Conservation (phyloP, 2,113 vertebrate species). For the Chlorodrepanis virens region DNA sequence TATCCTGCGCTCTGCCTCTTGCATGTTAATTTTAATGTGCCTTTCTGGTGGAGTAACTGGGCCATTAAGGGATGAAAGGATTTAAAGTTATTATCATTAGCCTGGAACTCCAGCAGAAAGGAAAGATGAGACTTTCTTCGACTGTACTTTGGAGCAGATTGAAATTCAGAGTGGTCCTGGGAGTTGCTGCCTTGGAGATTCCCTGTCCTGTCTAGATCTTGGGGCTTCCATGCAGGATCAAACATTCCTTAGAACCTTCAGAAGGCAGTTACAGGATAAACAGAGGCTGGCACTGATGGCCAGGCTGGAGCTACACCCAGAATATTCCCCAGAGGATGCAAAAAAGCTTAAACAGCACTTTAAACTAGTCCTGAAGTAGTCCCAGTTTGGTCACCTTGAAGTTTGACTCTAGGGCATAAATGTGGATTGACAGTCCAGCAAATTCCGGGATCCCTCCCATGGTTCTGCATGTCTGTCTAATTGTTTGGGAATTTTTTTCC, state of each 20-base stretch:
- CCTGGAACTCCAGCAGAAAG: neutral
- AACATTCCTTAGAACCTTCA: neutral
- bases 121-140: neutral
- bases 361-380: neutral
- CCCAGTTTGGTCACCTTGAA: neutral
- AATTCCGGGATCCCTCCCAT: neutral
- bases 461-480: fast-evolving
- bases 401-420: neutral
- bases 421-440: neutral
- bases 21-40: neutral
- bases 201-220: neutral
- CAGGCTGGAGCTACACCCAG: neutral
- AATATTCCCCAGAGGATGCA: neutral
- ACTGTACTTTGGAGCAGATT: neutral
- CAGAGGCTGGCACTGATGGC: neutral
- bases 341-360: neutral
- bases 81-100: neutral
- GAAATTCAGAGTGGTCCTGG: neutral
- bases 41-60: neutral
- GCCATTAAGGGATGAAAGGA: neutral
- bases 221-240: neutral
- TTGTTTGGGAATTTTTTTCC: fast-evolving
- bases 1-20: neutral
- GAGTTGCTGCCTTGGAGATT: neutral
- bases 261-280: neutral